Base-by-base conservation (phyloP, 2,888 invertebrate species). In the Hirtodrosophila cameraria region DNA sequence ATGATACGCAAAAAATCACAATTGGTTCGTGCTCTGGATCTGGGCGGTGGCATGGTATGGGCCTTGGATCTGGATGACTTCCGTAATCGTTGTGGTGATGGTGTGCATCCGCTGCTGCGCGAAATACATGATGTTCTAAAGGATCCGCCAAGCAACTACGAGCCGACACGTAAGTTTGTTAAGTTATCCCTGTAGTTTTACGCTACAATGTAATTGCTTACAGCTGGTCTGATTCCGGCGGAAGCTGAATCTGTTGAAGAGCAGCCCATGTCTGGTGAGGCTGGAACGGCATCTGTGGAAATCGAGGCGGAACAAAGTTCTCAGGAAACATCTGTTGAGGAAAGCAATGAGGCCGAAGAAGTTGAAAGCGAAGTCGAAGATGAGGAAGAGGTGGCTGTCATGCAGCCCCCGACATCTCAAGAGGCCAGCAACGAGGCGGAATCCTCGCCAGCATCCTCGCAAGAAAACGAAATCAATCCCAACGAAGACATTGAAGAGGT, bases 1-100 rank as follows among this genome's bases (percentile, higher is more conserved):
- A 97, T 95, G 91, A 94, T 97, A 35, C 92, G 93, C 63, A 93
- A 93, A 68, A 97, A 97, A 91, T 94, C 96, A 0, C 94, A 96
- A 79, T 94, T 94, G 81, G 94, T 97, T 27, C 93, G 95, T 63
- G 92, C 94, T 9, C 92, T 96, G 90, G 93, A 94, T 64, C 92
- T 97, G 12, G 97, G 95, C 9, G 97, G 97, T 57, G 97, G 96
- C 12, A 97, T 97, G 97, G 94, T 97, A 35, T 97, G 97, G 97
- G 97, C 97, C 0, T 91, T 97, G 27, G 97, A 97, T 91, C 93
- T 97, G 73, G 97, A 97, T 77, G 97, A 97, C 90, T 97, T 96
- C 88, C 94, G 93, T 66, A 94, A 95, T 86, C 92, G 94, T 63
- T 97, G 97, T 88, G 95, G 95, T 1, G 93, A 95, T 88, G 97